Conservation (phyloP, 2,113 vertebrate genomes). For the Heteronetta atricapilla region DNA sequence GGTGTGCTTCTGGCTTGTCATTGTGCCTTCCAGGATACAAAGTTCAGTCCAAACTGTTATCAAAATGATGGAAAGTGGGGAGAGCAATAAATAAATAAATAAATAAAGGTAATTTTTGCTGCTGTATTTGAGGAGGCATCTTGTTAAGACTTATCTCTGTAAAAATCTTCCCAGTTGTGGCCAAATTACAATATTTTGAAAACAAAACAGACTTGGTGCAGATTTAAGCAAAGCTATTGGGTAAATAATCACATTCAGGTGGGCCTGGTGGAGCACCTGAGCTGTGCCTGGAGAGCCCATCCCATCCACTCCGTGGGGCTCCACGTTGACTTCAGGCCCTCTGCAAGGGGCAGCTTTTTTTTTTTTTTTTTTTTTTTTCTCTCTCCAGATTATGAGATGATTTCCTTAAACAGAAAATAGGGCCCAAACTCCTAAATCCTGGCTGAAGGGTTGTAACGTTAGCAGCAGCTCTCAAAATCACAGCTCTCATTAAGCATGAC, state of each 20-base stretch:
- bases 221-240: neutral
- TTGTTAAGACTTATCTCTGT: neutral
- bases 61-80: neutral
- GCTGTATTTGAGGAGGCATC: neutral
- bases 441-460: neutral
- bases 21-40: neutral
- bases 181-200: neutral
- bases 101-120: neutral
- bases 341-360: neutral
- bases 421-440: neutral
- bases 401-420: neutral
- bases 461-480: neutral
- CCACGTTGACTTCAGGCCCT: neutral
- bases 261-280: fast-evolving
- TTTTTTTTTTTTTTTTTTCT: neutral
- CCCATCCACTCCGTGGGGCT: neutral
- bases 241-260: neutral
- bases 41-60: neutral
- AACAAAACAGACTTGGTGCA: neutral
- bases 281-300: neutral
- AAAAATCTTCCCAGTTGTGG: neutral
- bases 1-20: neutral
- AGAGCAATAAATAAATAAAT: neutral
- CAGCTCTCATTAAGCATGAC: neutral
- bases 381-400: neutral